phyloP scores from a whole-genome alignment of 1,140 invertebrate species.

The Aphidius gifuensis region DNA sequence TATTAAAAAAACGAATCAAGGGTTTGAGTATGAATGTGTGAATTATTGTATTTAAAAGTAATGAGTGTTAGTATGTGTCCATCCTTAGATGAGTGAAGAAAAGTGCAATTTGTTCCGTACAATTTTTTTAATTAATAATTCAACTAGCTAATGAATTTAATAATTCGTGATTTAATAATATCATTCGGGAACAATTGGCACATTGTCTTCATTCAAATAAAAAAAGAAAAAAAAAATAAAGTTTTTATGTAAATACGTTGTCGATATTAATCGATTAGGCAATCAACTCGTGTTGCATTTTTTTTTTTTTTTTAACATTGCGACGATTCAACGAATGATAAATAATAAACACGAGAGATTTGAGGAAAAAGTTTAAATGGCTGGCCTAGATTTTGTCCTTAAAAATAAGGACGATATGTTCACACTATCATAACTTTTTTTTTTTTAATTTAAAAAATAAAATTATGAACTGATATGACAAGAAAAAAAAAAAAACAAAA shows the following conservation, averaged over 20 bases:
- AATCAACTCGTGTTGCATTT: too few relatives aligned
- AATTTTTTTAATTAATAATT: neutral
- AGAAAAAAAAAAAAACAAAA: neutral
- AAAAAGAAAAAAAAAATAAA: too few relatives aligned
- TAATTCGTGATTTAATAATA: too few relatives aligned
- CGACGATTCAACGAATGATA: neutral
- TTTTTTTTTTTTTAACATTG: too few relatives aligned
- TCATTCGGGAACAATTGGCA: too few relatives aligned
- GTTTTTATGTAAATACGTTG: neutral
- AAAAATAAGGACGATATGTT: neutral
- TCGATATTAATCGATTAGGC: too few relatives aligned
- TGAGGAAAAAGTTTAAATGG: constrained; percentile 7
- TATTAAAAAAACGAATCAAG: constrained; percentile 10
- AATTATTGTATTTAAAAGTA: constrained; percentile 21
- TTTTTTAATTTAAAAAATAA: too few relatives aligned
- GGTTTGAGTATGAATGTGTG: constrained; percentile 22
- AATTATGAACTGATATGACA: constrained; percentile 5
- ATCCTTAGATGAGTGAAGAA: constrained; percentile 17
- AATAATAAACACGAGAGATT: neutral
- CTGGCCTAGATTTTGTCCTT: constrained; percentile 15
- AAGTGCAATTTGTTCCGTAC: constrained; percentile 1
- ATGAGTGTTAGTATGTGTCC: constrained; percentile 13
- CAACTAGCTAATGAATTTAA: neutral
- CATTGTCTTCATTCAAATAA: too few relatives aligned
- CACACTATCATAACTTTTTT: constrained; percentile 8